Evolutionary conservation across 2,797 vertebrate genomes (phyloP).

Genomic region (Sebastes aleutianus): DNA sequence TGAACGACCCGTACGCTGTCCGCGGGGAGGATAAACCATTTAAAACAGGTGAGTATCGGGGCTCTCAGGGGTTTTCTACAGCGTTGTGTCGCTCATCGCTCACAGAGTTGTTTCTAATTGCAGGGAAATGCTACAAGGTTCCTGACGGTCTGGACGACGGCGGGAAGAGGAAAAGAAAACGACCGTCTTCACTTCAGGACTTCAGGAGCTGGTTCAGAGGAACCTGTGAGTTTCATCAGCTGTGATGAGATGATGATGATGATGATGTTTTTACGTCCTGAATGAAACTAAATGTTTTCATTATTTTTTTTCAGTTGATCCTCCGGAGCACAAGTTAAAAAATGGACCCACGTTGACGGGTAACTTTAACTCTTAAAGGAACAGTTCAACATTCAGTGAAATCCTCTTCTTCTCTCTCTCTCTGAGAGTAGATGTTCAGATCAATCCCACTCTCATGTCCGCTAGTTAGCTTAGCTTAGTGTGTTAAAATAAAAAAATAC

Average conservation of each 20-base stretch:
- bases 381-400: too few relatives aligned
- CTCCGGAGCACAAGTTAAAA: conserved; percentile 63
- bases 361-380: conserved; percentile 47
- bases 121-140: conserved; percentile 84
- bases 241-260: not conserved
- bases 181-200: conserved; percentile 74
- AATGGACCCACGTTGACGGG: conserved; percentile 85
- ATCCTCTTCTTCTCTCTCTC: too few relatives aligned
- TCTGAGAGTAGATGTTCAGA: too few relatives aligned
- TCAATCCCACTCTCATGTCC: too few relatives aligned
- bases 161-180: conserved; percentile 88
- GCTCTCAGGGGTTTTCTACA: not conserved
- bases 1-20: conserved; percentile 83
- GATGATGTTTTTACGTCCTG: not conserved
- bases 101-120: not conserved
- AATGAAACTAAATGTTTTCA: accelerated
- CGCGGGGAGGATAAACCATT: conserved; percentile 82
- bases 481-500: too few relatives aligned
- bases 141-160: conserved; percentile 81
- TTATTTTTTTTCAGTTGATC: conserved; percentile 68
- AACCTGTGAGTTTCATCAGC: conserved; percentile 72
- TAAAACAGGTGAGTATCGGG: conserved; percentile 78
- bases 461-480: not conserved
- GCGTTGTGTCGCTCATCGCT: accelerated
- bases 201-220: conserved; percentile 88